phyloP scores from a whole-genome alignment of 2,113 vertebrate species.

The Prunella fulvescens region DNA sequence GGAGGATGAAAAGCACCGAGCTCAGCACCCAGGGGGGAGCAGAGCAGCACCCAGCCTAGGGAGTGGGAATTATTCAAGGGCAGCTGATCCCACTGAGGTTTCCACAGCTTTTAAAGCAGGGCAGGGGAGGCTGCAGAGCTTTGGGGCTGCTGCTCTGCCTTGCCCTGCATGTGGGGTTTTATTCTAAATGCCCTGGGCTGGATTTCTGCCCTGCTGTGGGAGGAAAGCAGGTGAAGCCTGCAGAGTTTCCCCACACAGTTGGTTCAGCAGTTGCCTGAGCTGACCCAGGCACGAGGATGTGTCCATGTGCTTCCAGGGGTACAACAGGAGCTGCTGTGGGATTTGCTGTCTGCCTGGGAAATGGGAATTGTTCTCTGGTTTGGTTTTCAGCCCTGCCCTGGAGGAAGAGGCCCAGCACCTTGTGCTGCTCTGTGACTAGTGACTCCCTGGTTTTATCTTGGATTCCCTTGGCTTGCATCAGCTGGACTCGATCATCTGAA shows the following conservation, averaged over 20 bases:
- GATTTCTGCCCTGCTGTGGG: background rate
- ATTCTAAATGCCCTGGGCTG: background rate
- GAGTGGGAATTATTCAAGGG: background rate
- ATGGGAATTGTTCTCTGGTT: too few relatives aligned
- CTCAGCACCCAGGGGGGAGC: background rate
- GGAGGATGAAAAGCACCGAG: fast-evolving
- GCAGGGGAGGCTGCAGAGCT: background rate
- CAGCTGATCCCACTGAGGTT: background rate
- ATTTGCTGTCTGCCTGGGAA: background rate
- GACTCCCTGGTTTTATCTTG: background rate
- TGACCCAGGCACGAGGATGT: fast-evolving
- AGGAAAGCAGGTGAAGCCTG: background rate
- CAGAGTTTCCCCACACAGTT: background rate
- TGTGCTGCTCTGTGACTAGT: background rate
- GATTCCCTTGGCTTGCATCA: background rate
- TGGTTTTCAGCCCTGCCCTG: background rate
- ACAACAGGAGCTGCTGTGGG: background rate
- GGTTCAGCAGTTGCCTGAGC: background rate
- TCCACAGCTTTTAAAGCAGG: background rate
- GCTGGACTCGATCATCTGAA: background rate
- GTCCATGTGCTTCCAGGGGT: background rate
- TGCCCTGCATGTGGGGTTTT: fast-evolving
- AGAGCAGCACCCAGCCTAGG: background rate
- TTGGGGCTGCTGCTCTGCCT: background rate
- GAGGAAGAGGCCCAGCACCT: background rate